A percentile compares a stretch with the other conserved stretches of the same genome.
Conservation (phyloP, 2,113 vertebrate species). For the Plecotus auritus region DNA sequence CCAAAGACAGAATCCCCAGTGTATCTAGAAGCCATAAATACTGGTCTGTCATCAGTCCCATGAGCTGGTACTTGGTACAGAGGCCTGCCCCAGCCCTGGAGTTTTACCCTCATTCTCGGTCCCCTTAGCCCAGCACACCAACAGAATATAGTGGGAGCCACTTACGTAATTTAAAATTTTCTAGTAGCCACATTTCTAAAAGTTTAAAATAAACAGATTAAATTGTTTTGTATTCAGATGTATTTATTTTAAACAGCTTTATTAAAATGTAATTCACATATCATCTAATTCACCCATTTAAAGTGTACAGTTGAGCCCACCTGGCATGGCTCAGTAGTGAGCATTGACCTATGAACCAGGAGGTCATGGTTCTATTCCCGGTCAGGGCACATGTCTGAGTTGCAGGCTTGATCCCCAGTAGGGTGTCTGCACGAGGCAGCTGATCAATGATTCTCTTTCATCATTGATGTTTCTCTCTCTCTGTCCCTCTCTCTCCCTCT, state of each 20-base stretch:
- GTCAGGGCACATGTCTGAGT: too few species aligned
- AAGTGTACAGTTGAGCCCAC: neutral
- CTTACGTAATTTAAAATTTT: neutral
- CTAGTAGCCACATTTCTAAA: neutral
- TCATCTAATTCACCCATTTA: neutral
- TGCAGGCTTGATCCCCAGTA: too few species aligned
- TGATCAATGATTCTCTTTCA: too few species aligned
- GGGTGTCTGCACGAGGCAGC: too few species aligned
- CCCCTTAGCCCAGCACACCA: neutral
- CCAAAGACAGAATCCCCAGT: neutral
- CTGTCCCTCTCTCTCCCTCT: too few species aligned
- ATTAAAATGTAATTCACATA: neutral
- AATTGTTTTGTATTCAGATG: neutral
- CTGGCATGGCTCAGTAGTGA: too few species aligned
- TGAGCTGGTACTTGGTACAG: neutral
- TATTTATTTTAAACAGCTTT: neutral
- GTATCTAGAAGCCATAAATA: neutral
- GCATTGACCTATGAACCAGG: too few species aligned
- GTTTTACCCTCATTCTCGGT: neutral
- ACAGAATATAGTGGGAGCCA: neutral
- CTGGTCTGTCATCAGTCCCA: neutral
- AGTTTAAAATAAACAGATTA: neutral
- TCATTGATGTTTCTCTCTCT: too few species aligned
- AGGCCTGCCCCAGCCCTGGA: neutral
- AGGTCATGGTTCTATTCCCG: too few species aligned